Base-by-base conservation (phyloP, 2,113 vertebrate genomes). In the Petroica traversi region DNA sequence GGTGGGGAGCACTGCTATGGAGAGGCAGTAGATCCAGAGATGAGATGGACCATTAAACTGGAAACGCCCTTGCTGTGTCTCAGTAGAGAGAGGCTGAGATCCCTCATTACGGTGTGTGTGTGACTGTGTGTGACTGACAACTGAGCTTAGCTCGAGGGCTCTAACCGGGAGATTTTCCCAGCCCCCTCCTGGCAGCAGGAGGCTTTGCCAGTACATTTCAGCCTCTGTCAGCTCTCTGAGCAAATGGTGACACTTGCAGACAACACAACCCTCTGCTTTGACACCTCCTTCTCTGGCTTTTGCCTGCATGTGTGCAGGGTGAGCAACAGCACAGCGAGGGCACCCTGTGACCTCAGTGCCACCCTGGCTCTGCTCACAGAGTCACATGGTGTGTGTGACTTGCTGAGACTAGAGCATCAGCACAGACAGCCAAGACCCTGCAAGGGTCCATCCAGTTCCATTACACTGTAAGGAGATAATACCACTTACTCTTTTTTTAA, bases 401-500 rank as follows among this genome's bases (percentile, higher is more conserved):
- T 28, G 12, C 52, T 62, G n/a, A 61, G 57, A 41, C 36, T 40
- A 58, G 72, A 94, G 78, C 64, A 4, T 46, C 91, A 46, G 58
- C 34, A 8, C 59, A 61, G 79, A 77, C 93, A 95, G 69, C 82
- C 81, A 43, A 20, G 71, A 62, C 86, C 72, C 63, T 80, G 92
- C 93, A 93, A 93, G 92, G 90, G 79, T 88, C 71, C 96, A 54
- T 96, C 95, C 91, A 93, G 94, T 94, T 94, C 91, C 67, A 91
- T 93, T 92, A 96, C 93, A 94, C 93, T 96, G 93, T 96, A 96
- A 92, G 93, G 95, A 82, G 46, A 55, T 72, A 17, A 97, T 93
- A 93, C 89, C 96, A 96, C 96, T 96, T 96, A 26, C 6, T 48
- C 4, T 49, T 48, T 73, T 59, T 74, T 62, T 24, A 23, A 55